Conservation (phyloP, 2,113 vertebrate species). For the Brachyhypopomus occidentalis region DNA sequence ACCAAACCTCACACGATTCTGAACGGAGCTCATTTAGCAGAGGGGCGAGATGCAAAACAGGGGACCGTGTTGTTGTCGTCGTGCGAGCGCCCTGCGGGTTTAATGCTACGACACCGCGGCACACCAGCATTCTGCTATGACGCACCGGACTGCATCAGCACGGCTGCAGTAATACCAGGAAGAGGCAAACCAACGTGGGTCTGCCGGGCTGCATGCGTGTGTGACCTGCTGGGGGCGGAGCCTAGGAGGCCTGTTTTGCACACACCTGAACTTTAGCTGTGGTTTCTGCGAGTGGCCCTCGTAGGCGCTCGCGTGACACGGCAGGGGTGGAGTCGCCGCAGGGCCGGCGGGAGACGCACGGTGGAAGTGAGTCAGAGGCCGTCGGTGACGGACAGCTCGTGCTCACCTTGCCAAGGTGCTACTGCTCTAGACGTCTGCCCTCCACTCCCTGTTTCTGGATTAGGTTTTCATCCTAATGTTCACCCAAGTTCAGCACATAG, state of each 20-base stretch:
- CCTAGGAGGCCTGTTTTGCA: neutral
- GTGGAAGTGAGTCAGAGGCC: neutral
- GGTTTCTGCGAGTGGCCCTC: neutral
- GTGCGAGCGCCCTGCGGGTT: neutral
- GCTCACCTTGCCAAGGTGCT: neutral
- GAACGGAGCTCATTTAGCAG: conserved; percentile 27
- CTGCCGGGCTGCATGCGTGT: neutral
- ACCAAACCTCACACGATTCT: neutral
- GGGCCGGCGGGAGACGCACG: neutral
- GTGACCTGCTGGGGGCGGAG: neutral
- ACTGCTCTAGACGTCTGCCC: neutral
- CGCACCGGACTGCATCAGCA: conserved; percentile 11
- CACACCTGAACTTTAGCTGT: conserved; percentile 33
- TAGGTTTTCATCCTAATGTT: neutral
- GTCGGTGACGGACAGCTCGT: neutral
- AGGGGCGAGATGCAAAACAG: neutral
- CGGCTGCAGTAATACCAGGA: conserved; percentile 42
- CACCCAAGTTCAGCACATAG: neutral
- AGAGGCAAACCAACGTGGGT: conserved; percentile 14
- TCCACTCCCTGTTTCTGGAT: neutral
- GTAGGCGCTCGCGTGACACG: conserved; percentile 17
- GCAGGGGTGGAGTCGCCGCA: neutral
- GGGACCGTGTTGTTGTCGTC: neutral
- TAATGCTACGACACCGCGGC: neutral
- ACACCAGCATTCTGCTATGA: neutral